Percentiles rank a stretch among this genome's conserved stretches.
Conservation (phyloP, 2,113 vertebrate species). For the Cephalopterus ornatus region DNA sequence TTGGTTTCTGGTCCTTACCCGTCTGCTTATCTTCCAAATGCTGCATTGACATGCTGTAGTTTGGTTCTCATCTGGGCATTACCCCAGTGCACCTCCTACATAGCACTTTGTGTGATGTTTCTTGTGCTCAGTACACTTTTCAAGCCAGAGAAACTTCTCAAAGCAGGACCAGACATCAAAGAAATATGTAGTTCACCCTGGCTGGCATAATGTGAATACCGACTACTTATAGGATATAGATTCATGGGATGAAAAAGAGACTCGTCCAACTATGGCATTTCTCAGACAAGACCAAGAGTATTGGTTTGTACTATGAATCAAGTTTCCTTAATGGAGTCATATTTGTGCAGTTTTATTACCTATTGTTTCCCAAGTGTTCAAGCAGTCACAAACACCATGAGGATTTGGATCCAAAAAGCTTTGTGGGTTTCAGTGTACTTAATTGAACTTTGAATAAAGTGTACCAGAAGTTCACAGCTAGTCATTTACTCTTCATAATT, state of each 20-base stretch:
- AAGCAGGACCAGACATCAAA: background rate
- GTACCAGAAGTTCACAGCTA: background rate
- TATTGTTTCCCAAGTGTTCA: constrained; percentile 11
- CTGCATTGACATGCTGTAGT: background rate
- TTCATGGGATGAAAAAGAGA: background rate
- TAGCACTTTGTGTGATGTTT: fast-evolving
- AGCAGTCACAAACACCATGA: background rate
- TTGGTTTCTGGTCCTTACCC: background rate
- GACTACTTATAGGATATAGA: background rate
- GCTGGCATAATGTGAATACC: fast-evolving
- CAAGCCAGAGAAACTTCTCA: background rate
- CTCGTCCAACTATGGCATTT: background rate
- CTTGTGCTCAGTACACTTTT: background rate
- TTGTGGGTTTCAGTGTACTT: background rate
- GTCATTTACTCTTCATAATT: background rate
- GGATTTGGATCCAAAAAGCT: background rate
- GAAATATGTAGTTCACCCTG: background rate
- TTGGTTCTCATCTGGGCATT: background rate
- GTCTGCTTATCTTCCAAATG: background rate
- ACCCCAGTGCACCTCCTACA: fast-evolving
- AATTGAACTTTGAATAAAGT: background rate
- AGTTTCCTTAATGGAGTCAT: background rate
- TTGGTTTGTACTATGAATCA: background rate
- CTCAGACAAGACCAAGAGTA: background rate
- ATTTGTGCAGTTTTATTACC: background rate